These are phyloP conservation scores for Toxotes jaculatrix DNA, from an alignment of 2,113 vertebrate genomes.

Conservation along the genomic window DNA sequence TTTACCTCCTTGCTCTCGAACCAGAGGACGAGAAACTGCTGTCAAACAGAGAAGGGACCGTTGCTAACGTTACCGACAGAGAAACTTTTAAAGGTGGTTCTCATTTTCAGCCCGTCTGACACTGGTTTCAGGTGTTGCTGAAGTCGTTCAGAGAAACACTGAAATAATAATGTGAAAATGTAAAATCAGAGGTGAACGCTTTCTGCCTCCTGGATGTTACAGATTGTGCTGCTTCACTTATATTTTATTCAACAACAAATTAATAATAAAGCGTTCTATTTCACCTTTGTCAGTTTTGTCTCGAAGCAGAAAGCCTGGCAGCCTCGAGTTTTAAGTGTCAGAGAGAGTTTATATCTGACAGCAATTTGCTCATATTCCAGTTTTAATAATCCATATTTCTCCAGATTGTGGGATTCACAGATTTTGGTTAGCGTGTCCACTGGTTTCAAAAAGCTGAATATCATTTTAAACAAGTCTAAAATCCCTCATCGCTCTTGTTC, in stretches of 20 bases:
- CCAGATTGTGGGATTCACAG: neutral
- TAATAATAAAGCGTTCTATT: constrained; percentile 19
- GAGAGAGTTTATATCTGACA: neutral
- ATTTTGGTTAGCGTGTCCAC: neutral
- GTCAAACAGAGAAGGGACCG: no score
- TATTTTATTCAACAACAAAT: constrained; percentile 27
- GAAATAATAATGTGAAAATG: neutral
- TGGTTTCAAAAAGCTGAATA: neutral
- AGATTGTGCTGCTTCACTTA: neutral
- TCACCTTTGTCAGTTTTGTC: constrained; percentile 16
- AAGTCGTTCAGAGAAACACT: no score
- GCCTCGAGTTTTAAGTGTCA: neutral
- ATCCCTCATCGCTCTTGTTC: neutral
- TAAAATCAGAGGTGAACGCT: neutral
- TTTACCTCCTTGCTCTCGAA: no score
- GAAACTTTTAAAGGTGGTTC: neutral
- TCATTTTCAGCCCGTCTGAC: neutral
- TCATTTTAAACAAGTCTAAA: neutral
- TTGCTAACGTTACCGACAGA: neutral
- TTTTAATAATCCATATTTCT: constrained; percentile 1
- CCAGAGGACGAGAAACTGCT: no score
- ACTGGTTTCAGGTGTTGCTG: neutral
- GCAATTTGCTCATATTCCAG: neutral
- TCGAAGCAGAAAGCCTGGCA: neutral
- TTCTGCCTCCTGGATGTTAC: neutral